Base-by-base conservation (phyloP, 2,888 invertebrate genomes). In the Drosophila aldrichi region DNA sequence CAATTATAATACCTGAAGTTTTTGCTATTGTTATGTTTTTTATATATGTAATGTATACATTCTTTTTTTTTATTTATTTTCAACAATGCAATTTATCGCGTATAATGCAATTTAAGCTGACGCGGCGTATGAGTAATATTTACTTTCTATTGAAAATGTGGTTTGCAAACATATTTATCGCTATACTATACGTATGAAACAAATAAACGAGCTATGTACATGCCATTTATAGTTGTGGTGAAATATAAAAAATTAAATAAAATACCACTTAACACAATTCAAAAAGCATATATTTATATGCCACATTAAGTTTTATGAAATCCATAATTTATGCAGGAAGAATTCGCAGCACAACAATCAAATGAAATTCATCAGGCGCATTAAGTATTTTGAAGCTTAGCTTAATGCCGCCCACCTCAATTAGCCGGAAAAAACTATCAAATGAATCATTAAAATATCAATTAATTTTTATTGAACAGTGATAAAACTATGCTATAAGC, bases 381-480 rank as follows among this genome's bases (percentile, higher is more conserved):
- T 44, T 6, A 5, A 40, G 38, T 44, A 34, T 46, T 38, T 46
- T 16, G 6, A 38, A 9, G 52, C 67, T 73, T 62, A 81, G 70
- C 56, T 72, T 44, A 67, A 61, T 68, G 54, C 46, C 40, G 54
- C 46, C 41, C 38, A 49, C 69, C 82, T 66, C 59, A 77, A 75
- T 83, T 67, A 71, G 66, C 70, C 6, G 29, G 5, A 29, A n/a
- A 48, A 44, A 74, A 68, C 43, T 25, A 25, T 44, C 16, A 72
- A 72, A 79, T 55, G 73, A 77, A 88, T 82, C 77, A 79, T 74
- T 88, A 80, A 85, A 82, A 72, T 63, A 71, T 65, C 81, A 73
- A 85, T 89, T 79, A 74, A 89, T 71, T 76, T 89, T 74, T 63
- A 89, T 82, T 69, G 58, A 44, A 40, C 4, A 4, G 22, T 14